Conservation (phyloP, 2,888 invertebrate species). For the Mellilla xanthometata region DNA sequence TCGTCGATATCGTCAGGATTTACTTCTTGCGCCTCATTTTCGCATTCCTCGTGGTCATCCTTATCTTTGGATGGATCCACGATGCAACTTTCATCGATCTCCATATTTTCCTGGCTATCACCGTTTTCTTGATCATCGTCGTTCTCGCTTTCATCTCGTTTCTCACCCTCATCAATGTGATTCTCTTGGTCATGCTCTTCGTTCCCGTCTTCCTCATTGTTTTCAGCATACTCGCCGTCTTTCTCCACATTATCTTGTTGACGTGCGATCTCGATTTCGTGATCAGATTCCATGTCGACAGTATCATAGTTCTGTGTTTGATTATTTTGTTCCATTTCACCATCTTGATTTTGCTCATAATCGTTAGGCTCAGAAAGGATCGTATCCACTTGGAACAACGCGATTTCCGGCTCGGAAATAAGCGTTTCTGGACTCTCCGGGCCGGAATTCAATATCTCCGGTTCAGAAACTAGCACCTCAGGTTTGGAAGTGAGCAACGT, state of each 20-base stretch:
- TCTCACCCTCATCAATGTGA: slow-evolving; percentile 38
- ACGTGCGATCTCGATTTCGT: slow-evolving; percentile 75
- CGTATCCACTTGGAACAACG: slow-evolving; percentile 77
- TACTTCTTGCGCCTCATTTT: slow-evolving; percentile 44
- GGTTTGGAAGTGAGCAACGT: slow-evolving; percentile 73
- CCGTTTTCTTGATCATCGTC: slow-evolving; percentile 47
- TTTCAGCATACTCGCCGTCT: slow-evolving; percentile 35
- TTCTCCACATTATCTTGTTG: slow-evolving; percentile 48
- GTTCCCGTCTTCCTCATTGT: slow-evolving; percentile 41
- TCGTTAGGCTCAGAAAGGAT: slow-evolving; percentile 73
- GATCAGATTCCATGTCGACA: slow-evolving; percentile 77
- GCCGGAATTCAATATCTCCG: slow-evolving; percentile 75
- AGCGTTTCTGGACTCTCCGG: slow-evolving; percentile 78
- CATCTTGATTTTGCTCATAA: slow-evolving; percentile 53
- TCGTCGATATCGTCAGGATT: slow-evolving; percentile 60
- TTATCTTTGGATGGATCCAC: slow-evolving; percentile 40
- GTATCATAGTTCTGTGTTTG: slow-evolving; percentile 70
- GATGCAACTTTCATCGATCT: slow-evolving; percentile 40
- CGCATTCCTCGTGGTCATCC: slow-evolving; percentile 39
- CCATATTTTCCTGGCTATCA: slow-evolving; percentile 47
- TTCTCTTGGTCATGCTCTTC: slow-evolving; percentile 44
- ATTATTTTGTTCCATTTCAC: slow-evolving; percentile 49
- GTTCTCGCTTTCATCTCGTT: slow-evolving; percentile 42
- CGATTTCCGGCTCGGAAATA: slow-evolving; percentile 78
- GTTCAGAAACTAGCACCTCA: slow-evolving; percentile 73